Conservation (phyloP, 2,113 vertebrate species). For the Saccopteryx leptura region DNA sequence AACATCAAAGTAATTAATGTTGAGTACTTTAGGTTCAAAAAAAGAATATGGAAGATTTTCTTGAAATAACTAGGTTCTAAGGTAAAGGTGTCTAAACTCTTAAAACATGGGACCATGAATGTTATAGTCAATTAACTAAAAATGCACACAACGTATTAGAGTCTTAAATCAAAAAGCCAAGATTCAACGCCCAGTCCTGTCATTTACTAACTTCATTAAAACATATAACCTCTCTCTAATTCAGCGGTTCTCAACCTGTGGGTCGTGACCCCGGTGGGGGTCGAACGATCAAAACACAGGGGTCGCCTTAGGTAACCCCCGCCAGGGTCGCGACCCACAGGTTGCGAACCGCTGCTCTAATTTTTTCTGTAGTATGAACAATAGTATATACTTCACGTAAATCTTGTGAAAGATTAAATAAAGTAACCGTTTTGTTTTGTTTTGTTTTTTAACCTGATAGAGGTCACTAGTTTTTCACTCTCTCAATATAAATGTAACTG, state of each 20-base stretch:
- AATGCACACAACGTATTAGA: not conserved
- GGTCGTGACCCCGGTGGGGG: no score
- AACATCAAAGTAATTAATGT: constrained; percentile 37
- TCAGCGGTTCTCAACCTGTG: no score
- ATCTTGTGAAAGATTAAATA: constrained; percentile 27
- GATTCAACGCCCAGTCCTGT: constrained; percentile 12
- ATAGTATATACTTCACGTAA: not conserved
- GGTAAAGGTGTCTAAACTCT: constrained; percentile 9
- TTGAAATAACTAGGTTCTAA: constrained; percentile 33
- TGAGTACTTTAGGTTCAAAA: constrained; percentile 44
- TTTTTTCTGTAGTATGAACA: constrained; percentile 17
- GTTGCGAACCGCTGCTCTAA: not conserved
- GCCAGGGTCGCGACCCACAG: no score
- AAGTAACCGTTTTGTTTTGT: not conserved
- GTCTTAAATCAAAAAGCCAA: not conserved
- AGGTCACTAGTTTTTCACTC: no score
- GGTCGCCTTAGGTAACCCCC: no score
- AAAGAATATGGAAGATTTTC: not conserved
- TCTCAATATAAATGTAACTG: no score
- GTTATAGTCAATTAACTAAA: constrained; percentile 51
- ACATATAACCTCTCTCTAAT: not conserved
- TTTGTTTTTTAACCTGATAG: no score
- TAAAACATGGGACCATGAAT: not conserved
- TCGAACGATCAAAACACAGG: no score
- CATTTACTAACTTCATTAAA: constrained; percentile 27